Evolutionary conservation across 2,888 invertebrate species (phyloP).

Genomic region (Amiota communis): DNA sequence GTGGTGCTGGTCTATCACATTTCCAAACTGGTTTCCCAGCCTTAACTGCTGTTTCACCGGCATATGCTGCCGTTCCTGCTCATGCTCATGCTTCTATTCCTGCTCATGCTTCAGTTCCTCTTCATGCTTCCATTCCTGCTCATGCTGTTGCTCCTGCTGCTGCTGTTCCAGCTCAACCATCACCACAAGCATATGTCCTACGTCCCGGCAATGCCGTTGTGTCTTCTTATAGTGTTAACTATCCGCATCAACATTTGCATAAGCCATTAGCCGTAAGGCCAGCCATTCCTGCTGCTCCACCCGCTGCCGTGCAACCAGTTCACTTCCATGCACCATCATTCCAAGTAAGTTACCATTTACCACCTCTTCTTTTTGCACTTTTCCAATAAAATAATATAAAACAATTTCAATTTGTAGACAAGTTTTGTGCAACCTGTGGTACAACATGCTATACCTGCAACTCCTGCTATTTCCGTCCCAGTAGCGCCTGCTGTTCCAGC

Average conservation of each 20-base stretch:
- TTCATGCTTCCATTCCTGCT: slow-evolving; percentile 14
- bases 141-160: slow-evolving; percentile 37
- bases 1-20: neutral
- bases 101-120: neutral
- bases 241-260: slow-evolving; percentile 66
- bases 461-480: too few species aligned
- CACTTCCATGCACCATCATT: slow-evolving; percentile 41
- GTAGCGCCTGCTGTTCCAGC: slow-evolving; percentile 39
- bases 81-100: slow-evolving; percentile 30
- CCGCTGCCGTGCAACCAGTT: slow-evolving; percentile 47
- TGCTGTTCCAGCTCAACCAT: slow-evolving; percentile 29
- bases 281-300: too few species aligned
- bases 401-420: slow-evolving; percentile 42
- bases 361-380: neutral
- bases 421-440: slow-evolving; percentile 44
- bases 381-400: neutral
- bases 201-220: slow-evolving; percentile 70
- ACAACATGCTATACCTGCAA: slow-evolving; percentile 33
- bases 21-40: neutral
- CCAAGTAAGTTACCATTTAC: neutral
- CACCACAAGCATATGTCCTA: slow-evolving; percentile 60
- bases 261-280: slow-evolving; percentile 31
- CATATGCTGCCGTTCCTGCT: slow-evolving; percentile 29
- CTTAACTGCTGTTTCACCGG: neutral
- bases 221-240: slow-evolving; percentile 69